phyloP scores from a whole-genome alignment of 2,797 vertebrate species.

The Acanthiza pusilla region DNA sequence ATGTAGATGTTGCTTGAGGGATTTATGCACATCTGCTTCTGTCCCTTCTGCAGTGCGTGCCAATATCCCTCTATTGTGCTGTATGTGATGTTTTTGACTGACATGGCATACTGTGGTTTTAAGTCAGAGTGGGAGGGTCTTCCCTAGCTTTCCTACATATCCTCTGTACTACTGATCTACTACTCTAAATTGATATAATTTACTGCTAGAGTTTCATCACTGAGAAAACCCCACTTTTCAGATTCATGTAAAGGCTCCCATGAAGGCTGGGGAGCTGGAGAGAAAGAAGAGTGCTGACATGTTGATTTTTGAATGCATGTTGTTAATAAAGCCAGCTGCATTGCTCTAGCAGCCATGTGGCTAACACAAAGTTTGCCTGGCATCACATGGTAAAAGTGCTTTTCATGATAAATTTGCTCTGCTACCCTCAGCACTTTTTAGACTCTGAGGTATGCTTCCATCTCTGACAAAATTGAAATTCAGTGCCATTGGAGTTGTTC shows the following conservation, averaged over 20 bases:
- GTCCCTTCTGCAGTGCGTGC: not conserved
- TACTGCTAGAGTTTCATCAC: not conserved
- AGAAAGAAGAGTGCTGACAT: not conserved
- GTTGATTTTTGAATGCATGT: not conserved
- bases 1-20: not conserved
- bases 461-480: not conserved
- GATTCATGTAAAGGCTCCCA: not conserved
- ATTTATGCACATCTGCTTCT: not conserved
- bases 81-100: not conserved
- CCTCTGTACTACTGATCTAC: not conserved
- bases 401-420: slow-evolving; percentile 31
- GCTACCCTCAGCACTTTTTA: slow-evolving; percentile 12
- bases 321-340: not conserved
- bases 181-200: not conserved
- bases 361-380: not conserved
- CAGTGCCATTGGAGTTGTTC: not conserved
- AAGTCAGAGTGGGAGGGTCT: not conserved
- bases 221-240: not conserved
- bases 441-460: not conserved
- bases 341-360: not conserved
- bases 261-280: not conserved
- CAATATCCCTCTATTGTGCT: not conserved
- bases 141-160: not conserved
- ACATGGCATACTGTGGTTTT: not conserved
- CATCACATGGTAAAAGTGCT: not conserved